Base-by-base conservation (phyloP, 2,113 vertebrate genomes). In the Hymenochirus boettgeri region DNA sequence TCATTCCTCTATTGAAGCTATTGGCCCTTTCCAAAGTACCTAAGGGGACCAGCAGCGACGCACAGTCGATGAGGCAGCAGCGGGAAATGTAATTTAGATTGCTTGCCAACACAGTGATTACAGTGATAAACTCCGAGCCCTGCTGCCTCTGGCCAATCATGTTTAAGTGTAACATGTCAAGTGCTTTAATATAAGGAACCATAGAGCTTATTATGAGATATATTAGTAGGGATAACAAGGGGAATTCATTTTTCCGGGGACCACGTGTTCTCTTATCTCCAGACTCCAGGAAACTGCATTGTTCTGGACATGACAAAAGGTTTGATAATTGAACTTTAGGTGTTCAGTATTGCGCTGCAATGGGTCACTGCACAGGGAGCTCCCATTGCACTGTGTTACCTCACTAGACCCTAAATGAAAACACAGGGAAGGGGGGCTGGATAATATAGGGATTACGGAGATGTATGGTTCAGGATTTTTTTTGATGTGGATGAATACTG, bases 141-240 rank as follows among this genome's bases (percentile, higher is more conserved):
- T 42, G 17, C 39, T 42, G 39, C 39, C n/a, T 6, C 26, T 10
- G 17, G 2, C 25, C 18, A 22, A 35, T 19, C 26, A 21, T 18
- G 54, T 18, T 35, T 33, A n/a, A 33, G 19, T 35, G 29, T 33
- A 29, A 35, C 18, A 23, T 57, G 54, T 57, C 54, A 57, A 35
- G 54, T 29, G 54, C 18, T 19, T 10, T 13, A 27, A 54, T 54
- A 7, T 26, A 7, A 23, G 15, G 15, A 24, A 12, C 15, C 50
- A 25, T 19, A 15, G 24, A 54, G 25, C 52, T 9, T 10, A 29
- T 27, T n/a, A n/a, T n/a, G 25, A 54, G 26, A 18, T 25, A 8
- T 27, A 18, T 27, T 29, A 29, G 13, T 17, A 17, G 15, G 52
- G 52, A 54, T 54, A 54, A 54, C 52, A 54, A 29, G 24, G 25